Evolutionary conservation across 2,113 vertebrate species (phyloP).

Genomic region (Hipposideros armiger): DNA sequence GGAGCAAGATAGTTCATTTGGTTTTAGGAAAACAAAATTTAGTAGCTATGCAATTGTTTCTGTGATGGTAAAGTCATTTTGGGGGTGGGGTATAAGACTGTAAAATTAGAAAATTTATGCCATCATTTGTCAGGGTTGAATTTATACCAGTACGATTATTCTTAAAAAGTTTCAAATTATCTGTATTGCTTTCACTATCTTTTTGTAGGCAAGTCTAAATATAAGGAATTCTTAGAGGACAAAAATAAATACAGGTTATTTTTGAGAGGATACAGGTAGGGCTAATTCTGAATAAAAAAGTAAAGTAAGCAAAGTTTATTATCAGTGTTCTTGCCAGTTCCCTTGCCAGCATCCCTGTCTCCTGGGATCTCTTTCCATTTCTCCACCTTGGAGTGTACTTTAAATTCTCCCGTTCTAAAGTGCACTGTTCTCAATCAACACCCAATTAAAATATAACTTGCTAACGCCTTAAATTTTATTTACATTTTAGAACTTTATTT

Average conservation of each 20-base stretch:
- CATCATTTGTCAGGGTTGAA: neutral
- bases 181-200: neutral
- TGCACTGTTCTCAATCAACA: neutral
- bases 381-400: neutral
- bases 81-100: neutral
- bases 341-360: neutral
- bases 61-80: neutral
- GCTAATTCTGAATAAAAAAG: neutral
- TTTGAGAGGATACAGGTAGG: neutral
- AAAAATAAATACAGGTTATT: constrained; percentile 39
- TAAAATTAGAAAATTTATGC: neutral
- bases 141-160: neutral
- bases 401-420: neutral
- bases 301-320: neutral
- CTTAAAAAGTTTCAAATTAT: constrained; percentile 15
- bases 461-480: neutral
- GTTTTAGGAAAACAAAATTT: constrained; percentile 55
- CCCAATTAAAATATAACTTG: neutral
- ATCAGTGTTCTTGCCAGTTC: neutral
- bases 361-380: neutral
- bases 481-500: constrained; percentile 22
- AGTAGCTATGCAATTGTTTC: neutral
- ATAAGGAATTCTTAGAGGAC: neutral
- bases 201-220: neutral
- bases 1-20: neutral